Conservation (phyloP, 2,797 vertebrate genomes). For the Delichon dasypus region DNA sequence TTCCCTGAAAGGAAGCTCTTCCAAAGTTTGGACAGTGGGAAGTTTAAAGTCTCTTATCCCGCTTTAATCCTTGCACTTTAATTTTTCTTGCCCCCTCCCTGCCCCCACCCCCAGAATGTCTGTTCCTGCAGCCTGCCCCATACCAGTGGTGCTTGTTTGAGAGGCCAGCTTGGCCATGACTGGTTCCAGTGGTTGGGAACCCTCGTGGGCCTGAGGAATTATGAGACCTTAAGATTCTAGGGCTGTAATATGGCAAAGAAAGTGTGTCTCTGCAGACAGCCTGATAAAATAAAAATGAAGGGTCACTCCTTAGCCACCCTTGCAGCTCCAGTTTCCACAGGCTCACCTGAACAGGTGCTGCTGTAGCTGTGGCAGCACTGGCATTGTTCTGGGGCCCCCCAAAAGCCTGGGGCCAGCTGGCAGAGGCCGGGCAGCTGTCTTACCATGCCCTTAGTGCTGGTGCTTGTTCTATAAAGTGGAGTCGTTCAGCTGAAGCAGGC, state of each 20-base stretch:
- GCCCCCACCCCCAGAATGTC: not conserved
- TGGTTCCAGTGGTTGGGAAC: not conserved
- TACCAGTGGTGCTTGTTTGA: not conserved
- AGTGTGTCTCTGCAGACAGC: fast-evolving
- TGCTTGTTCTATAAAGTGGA: not conserved
- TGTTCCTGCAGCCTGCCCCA: not conserved
- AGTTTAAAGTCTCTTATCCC: not conserved
- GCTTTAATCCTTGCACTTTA: fast-evolving
- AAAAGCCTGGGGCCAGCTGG: not conserved
- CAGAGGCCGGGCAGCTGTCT: fast-evolving
- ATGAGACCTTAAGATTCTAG: not conserved
- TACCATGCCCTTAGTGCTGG: not conserved
- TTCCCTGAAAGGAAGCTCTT: not conserved
- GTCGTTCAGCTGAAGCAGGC: not conserved
- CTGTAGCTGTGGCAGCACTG: not conserved
- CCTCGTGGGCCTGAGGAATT: not conserved
- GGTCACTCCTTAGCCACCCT: not conserved
- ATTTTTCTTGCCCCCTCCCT: not conserved
- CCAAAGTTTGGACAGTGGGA: fast-evolving
- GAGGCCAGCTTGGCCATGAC: not conserved
- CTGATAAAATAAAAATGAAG: not conserved
- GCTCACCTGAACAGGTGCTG: not conserved
- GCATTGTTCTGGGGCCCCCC: fast-evolving
- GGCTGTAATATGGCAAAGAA: not conserved
- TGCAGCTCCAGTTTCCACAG: not conserved